Base-by-base conservation (phyloP, 1,140 invertebrate genomes). In the Theocolax elegans region DNA sequence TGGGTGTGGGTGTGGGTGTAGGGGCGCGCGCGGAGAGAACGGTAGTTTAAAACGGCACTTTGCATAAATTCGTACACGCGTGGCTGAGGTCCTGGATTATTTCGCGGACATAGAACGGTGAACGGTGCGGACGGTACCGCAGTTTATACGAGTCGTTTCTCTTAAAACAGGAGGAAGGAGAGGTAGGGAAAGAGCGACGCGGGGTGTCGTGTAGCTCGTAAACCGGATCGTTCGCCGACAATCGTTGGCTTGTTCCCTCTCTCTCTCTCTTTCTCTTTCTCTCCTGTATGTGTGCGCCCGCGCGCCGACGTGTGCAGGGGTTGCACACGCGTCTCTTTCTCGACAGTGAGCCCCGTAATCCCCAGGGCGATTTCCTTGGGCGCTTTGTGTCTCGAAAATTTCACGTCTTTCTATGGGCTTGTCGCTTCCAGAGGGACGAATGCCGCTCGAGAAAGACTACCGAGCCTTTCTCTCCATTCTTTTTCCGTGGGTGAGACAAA, bases 151-250 rank as follows among this genome's bases (percentile, higher is more conserved):
- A n/a, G n/a, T n/a, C n/a, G n/a, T n/a, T n/a, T n/a, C n/a, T n/a
- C n/a, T n/a, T n/a, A n/a, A n/a, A n/a, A n/a, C n/a, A n/a, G n/a
- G n/a, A n/a, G n/a, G n/a, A n/a, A n/a, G n/a, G n/a, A n/a, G n/a
- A n/a, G n/a, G n/a, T n/a, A n/a, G n/a, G n/a, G n/a, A n/a, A n/a
- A n/a, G n/a, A n/a, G n/a, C n/a, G n/a, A n/a, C 44, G 59, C 31
- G n/a, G 25, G 9, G 46, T 13, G 23, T 21, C 35, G 17, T 21
- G 19, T 51, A 38, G 42, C 27, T 68, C 72, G 59, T 76, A 77
- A 75, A 76, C 56, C 66, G 56, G 48, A 64, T 72, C 76, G 71
- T 65, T 72, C 56, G 21, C 58, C 64, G 40, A 71, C 51, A 68
- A 74, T 72, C 68, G 63, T 67, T 44, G n/a, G 12, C 49, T n/a